Evolutionary conservation across 2,888 invertebrate species (phyloP).

Genomic region (Cephonodes hylas): DNA sequence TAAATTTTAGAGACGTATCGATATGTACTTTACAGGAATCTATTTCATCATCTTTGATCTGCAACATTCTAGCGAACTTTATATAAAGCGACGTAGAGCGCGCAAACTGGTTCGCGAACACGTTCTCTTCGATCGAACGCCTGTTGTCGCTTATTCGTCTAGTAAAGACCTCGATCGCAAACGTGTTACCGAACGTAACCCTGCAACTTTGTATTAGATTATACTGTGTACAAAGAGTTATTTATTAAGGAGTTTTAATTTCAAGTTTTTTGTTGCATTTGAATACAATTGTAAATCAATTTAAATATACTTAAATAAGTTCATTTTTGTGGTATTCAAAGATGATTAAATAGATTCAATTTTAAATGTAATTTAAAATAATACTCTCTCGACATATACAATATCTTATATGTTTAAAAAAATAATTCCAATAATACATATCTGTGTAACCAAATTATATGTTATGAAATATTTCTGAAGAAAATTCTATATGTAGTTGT

Average conservation of each 20-base stretch:
- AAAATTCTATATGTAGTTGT: neutral
- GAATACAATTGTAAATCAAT: neutral
- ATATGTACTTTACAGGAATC: neutral
- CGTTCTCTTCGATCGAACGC: neutral
- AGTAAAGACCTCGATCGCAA: too few species aligned
- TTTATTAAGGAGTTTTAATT: neutral
- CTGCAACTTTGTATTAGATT: too few species aligned
- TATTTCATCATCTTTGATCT: neutral
- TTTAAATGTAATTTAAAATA: neutral
- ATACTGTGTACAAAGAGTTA: too few species aligned
- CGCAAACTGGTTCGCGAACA: neutral
- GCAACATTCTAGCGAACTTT: neutral
- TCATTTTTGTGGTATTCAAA: neutral
- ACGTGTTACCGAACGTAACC: neutral
- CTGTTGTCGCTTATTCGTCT: neutral
- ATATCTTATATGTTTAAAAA: neutral
- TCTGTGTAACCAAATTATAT: neutral
- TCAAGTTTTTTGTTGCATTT: too few species aligned
- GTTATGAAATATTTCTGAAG: neutral
- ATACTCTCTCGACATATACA: neutral
- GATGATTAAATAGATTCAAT: neutral
- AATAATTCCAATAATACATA: constrained; percentile 1
- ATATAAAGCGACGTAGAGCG: neutral
- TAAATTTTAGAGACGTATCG: neutral
- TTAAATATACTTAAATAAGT: neutral